Evolutionary conservation across 2,113 vertebrate genomes (phyloP).

Genomic region (Egretta garzetta): DNA sequence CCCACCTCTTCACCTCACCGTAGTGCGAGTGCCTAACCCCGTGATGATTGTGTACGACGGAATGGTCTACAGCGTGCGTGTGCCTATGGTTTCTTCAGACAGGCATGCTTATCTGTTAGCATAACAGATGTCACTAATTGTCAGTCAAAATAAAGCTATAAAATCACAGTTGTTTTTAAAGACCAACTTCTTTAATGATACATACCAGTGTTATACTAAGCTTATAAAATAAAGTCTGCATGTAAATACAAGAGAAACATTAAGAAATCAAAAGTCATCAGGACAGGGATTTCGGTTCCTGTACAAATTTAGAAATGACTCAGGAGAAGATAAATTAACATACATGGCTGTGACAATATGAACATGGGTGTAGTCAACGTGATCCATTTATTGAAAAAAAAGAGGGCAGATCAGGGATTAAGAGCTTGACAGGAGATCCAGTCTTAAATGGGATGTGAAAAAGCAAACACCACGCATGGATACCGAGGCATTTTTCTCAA

Average conservation of each 20-base stretch:
- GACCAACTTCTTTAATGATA: slow-evolving; percentile 76
- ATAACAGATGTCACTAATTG: slow-evolving; percentile 53
- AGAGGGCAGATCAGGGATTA: neutral
- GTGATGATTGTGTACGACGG: slow-evolving; percentile 33
- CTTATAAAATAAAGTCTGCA: slow-evolving; percentile 70
- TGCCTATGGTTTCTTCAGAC: slow-evolving; percentile 15
- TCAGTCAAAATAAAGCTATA: slow-evolving; percentile 77
- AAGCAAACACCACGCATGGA: slow-evolving; percentile 14
- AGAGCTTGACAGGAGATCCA: neutral
- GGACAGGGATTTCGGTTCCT: slow-evolving; percentile 34
- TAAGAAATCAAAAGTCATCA: slow-evolving; percentile 57
- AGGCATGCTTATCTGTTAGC: slow-evolving; percentile 59
- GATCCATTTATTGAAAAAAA: slow-evolving; percentile 1
- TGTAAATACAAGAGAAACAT: slow-evolving; percentile 60
- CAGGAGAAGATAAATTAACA: slow-evolving; percentile 49
- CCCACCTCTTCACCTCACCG: slow-evolving; percentile 45
- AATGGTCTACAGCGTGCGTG: slow-evolving; percentile 42
- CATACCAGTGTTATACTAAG: slow-evolving; percentile 61
- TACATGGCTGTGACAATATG: slow-evolving; percentile 45
- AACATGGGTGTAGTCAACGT: neutral
- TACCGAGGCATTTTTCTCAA: slow-evolving; percentile 35
- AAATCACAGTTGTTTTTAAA: slow-evolving; percentile 74
- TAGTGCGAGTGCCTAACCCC: slow-evolving; percentile 71
- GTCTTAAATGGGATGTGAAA: slow-evolving; percentile 17
- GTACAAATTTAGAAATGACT: slow-evolving; percentile 60